Evolutionary conservation across 2,113 vertebrate species (phyloP).

Genomic region (Cricetomys ansorgei): DNA sequence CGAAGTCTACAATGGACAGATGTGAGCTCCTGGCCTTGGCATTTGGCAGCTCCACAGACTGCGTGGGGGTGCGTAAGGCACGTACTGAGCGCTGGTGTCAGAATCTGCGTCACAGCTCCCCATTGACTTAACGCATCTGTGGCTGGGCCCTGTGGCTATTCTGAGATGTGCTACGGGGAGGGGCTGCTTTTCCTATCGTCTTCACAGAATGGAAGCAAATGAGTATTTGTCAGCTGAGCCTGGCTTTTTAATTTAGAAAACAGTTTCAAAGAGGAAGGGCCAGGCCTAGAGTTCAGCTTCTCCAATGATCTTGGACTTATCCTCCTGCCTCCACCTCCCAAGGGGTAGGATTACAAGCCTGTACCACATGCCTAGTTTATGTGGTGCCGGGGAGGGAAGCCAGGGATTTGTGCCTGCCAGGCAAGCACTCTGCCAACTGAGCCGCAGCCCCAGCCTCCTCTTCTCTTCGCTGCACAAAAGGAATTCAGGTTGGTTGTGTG

Average conservation of each 20-base stretch:
- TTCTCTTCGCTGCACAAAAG: neutral
- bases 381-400: neutral
- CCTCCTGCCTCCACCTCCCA: neutral
- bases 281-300: neutral
- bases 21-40: neutral
- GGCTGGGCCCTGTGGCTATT: neutral
- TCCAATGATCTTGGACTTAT: neutral
- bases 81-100: neutral
- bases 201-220: neutral
- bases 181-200: neutral
- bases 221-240: neutral
- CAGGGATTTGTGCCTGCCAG: neutral
- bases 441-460: neutral
- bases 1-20: neutral
- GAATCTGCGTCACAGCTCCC: neutral
- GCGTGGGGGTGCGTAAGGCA: neutral
- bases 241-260: neutral
- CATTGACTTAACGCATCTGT: accelerated
- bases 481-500: neutral
- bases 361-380: neutral
- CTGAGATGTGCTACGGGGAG: neutral
- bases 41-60: neutral
- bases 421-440: neutral
- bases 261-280: neutral
- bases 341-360: neutral